phyloP scores from a whole-genome alignment of 2,888 invertebrate genomes.

The Hoplodrina ambigua region DNA sequence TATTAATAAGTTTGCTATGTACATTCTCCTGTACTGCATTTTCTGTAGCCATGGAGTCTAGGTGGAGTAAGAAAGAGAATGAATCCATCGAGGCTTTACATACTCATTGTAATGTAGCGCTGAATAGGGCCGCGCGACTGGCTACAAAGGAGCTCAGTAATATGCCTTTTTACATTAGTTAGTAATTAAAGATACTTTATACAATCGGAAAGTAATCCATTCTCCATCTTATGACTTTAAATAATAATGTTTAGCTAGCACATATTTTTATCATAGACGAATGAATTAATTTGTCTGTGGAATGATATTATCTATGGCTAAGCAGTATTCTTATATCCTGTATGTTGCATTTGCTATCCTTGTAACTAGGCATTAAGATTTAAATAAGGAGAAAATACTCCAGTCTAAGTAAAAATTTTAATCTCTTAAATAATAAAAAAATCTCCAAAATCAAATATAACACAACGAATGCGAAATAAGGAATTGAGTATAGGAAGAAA shows the following conservation, averaged over 20 bases:
- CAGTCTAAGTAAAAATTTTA: constrained; percentile 2
- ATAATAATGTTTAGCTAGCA: not conserved
- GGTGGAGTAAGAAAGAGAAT: constrained; percentile 91
- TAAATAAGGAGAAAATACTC: not conserved
- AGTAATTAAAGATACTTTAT: constrained; percentile 27
- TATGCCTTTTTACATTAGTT: constrained; percentile 86
- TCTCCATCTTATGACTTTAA: not conserved
- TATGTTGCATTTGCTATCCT: not conserved
- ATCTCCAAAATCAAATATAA: not conserved
- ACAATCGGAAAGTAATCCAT: not conserved
- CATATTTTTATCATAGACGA: not conserved
- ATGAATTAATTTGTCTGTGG: not conserved
- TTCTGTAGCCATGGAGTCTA: constrained; percentile 87
- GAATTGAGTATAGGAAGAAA: constrained; percentile 16
- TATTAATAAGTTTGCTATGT: constrained; percentile 93
- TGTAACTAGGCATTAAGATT: constrained; percentile 7
- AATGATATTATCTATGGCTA: not conserved
- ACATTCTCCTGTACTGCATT: constrained; percentile 92
- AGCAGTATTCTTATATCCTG: not conserved
- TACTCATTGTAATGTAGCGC: constrained; percentile 91
- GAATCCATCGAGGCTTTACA: constrained; percentile 91
- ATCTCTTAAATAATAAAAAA: too few relatives aligned
- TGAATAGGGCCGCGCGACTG: constrained; percentile 90
- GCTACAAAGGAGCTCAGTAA: constrained; percentile 90
- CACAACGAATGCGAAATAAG: constrained; percentile 27